Evolutionary conservation across 2,113 vertebrate genomes (phyloP), one percentile per base, ranked within the genome.

Genomic region (Pagrus major): DNA sequence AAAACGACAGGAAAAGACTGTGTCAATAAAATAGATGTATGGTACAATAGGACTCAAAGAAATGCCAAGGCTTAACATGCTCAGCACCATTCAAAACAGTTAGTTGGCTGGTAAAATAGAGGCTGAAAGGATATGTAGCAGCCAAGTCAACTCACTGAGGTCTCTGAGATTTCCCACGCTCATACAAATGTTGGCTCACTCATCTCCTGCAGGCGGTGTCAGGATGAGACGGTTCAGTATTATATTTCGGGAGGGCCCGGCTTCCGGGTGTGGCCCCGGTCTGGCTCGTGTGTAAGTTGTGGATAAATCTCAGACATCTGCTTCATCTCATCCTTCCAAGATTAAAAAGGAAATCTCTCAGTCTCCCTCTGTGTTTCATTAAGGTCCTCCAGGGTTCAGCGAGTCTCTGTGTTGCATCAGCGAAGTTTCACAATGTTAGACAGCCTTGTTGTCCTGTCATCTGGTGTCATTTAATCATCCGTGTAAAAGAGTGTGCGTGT

Each of bases 231-330:
- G 2, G 52, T 18, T 66, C 39, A 68, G 75, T 79, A 78, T 78
- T 78, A 69, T 3, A 71, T 85, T 83, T 63, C 46, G 33, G 31
- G 23, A 47, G 33, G 16, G 35, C 63, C 64, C 27, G 49, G 58
- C 67, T 81, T 60, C 23, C 33, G 70, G 52, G 46, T 65, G 39
- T 46, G 67, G 76, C 69, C 41, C 35, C 42, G 33, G 46, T 85
- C 25, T 35, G 11, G 55, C 51, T 44, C 14, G 39, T 68, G 65
- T 76, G 46, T 73, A 56, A 72, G 35, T 75, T 41, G 66, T 74
- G 56, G 77, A 81, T 87, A 83, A 87, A 88, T 90, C 80, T 41
- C 51, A 59, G 71, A 74, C 89, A 93, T 92, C 90, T 90, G 90
- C 69, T 89, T 75, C 74, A 66, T 88, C 80, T 80, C 80, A 64